Base-by-base conservation (phyloP, 2,113 vertebrate genomes). In the Zapus hudsonius region DNA sequence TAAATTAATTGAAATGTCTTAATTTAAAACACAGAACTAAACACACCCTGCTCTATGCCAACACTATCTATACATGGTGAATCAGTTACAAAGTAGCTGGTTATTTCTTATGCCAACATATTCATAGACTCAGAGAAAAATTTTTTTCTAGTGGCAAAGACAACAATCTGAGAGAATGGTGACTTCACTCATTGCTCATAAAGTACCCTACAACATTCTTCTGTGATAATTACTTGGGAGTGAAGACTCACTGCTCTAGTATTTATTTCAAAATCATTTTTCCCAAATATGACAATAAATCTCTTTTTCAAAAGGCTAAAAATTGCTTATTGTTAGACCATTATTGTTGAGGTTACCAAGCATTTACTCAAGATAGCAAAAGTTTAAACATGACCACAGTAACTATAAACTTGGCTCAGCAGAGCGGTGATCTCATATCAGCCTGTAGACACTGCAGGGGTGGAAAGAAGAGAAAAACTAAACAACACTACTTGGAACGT, bases 351-450 rank as follows among this genome's bases (percentile, higher is more conserved):
- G 36, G n/a, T 90, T 83, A 93, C 55, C 67, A 84, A 92, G 61
- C 81, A 91, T 95, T 85, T 88, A 88, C 79, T 94, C 87, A 96
- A 94, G 90, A 93, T 87, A 93, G 84, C 63, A 82, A 88, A 86
- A 94, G 73, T 96, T 93, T 94, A 96, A 88, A 96, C 81, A 89
- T 94, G 72, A 40, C 66, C 79, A 86, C 29, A 81, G 75, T 94
- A 95, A 93, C 44, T 96, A 92, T 96, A 96, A 92, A 96, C 93
- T 92, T 95, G 94, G 85, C 87, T 93, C 86, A 83, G 64, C 81
- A 66, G 33, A 93, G 20, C 36, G 84, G 76, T 96, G 95, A 96
- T 95, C 76, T 96, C 63, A 70, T 84, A 93, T 94, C 89, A 94
- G 70, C 36, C 87, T 95, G 17, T 96, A 82, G 85, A 63, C 70